Base-by-base conservation (phyloP, 2,113 vertebrate genomes). In the Fregetta grallaria region DNA sequence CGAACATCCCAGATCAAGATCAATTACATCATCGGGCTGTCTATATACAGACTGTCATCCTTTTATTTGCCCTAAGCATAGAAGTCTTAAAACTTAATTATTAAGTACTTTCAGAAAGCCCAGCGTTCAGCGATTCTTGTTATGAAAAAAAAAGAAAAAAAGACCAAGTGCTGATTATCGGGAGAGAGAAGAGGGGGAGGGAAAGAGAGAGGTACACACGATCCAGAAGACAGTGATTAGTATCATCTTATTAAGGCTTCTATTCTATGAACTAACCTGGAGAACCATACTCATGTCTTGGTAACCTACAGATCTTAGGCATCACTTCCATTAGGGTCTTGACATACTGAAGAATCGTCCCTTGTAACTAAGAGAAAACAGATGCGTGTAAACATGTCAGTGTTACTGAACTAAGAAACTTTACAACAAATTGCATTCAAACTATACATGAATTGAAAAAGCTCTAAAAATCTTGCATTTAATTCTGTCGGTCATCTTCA, bases 291-390 rank as follows among this genome's bases (percentile, higher is more conserved):
- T 99, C 99, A 3, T 99, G 99, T 83, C 99, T 98, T 19, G 99
- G 99, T 59, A 99, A 96, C 55, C 99, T 98, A 95, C 99, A 99
- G 96, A 99, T 99, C 97, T 99, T 99, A 11, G 99, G 99, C 99
- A 99, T 99, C 96, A 99, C 99, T 96, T 99, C 99, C 99, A 99
- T 99, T 89, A 99, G 96, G 2, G 99, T 99, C 96, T 98, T 99
- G 92, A 99, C 99, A 17, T 99, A 99, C 96, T 99, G 99, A 84
- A 99, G 98, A 96, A 99, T 98, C 0, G 99, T 99, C 32, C 99
- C 99, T 96, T 99, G 99, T 49, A 99, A 95, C 99, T 99, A 87
- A n/a, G 73, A 77, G 73, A 91, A 95, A 55, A 91, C 22, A 96
- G 13, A 79, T 3, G 26, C 1, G 36, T 6, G 32, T 30, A 65